These are phyloP conservation scores for Lepeophtheirus nordmannii DNA, from an alignment of 2,888 invertebrate genomes.

Conservation along the genomic window DNA sequence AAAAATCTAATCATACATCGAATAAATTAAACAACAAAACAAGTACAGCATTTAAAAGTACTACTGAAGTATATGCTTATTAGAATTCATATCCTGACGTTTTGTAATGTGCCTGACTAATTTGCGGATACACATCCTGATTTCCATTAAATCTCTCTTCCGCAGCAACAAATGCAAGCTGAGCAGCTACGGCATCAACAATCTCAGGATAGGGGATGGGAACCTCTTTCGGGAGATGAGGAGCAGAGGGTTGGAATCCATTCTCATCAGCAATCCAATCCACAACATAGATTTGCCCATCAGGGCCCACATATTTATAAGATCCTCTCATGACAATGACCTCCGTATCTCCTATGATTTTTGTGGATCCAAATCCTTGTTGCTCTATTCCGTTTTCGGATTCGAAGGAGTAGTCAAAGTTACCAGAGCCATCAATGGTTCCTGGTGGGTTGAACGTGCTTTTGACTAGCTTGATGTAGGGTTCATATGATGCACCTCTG, in stretches of 20 bases:
- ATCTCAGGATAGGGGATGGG: too few relatives aligned
- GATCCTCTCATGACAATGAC: slow-evolving; percentile 22
- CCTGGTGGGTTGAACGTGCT: neutral
- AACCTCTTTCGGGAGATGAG: slow-evolving; percentile 3
- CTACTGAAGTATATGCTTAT: too few relatives aligned
- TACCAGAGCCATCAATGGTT: neutral
- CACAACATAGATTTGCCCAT: slow-evolving; percentile 15
- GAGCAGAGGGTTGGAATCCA: slow-evolving; percentile 9
- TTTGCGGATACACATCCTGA: too few relatives aligned
- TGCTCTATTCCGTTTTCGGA: slow-evolving; percentile 19
- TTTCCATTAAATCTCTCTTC: too few relatives aligned
- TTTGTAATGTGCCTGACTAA: too few relatives aligned
- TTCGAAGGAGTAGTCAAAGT: slow-evolving; percentile 9
- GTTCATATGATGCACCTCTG: neutral
- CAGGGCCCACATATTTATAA: slow-evolving; percentile 17
- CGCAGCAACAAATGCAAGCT: too few relatives aligned
- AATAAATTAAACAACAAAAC: too few relatives aligned
- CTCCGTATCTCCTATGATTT: slow-evolving; percentile 10
- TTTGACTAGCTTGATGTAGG: neutral
- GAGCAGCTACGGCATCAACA: too few relatives aligned
- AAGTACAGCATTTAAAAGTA: too few relatives aligned
- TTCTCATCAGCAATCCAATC: slow-evolving; percentile 22
- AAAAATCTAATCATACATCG: too few relatives aligned
- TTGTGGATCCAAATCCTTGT: neutral
- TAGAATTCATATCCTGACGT: too few relatives aligned